Percentiles rank a stretch among this genome's conserved stretches.
phyloP scores from a whole-genome alignment of 2,888 invertebrate species.

The Pachymerium ferrugineum region DNA sequence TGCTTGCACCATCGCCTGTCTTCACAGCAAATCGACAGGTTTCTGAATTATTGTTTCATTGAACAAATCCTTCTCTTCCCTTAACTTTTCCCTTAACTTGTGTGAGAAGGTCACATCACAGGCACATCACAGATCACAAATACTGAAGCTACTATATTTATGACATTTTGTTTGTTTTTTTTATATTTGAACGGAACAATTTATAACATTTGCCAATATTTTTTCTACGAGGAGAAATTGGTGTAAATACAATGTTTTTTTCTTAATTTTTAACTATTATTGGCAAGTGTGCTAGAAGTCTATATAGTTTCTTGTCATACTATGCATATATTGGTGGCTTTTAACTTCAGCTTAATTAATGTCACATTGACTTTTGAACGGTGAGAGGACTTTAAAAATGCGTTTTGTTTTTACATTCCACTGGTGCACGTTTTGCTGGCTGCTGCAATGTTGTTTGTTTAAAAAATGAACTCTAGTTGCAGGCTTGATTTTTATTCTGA shows the following conservation, averaged over 20 bases:
- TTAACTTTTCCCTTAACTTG: background rate
- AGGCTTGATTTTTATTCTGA: too few species aligned
- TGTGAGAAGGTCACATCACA: background rate
- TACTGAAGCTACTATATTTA: background rate
- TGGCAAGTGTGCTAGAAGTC: background rate
- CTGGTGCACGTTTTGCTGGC: background rate
- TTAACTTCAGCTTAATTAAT: background rate
- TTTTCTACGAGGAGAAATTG: too few species aligned
- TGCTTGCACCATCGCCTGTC: slow-evolving; percentile 29
- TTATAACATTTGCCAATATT: background rate
- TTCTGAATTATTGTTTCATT: slow-evolving; percentile 1
- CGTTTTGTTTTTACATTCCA: background rate
- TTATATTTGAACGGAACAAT: background rate
- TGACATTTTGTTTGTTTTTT: background rate
- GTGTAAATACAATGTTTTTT: background rate
- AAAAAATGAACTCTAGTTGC: too few species aligned
- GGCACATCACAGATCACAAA: background rate
- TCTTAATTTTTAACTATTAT: background rate
- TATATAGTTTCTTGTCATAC: background rate
- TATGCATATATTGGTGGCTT: background rate
- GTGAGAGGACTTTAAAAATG: background rate
- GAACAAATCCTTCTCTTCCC: background rate
- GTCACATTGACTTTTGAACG: background rate
- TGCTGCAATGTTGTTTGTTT: too few species aligned
- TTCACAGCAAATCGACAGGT: slow-evolving; percentile 32